Percentiles rank a stretch among this genome's conserved stretches.
These are phyloP conservation scores for Ischnura elegans DNA, from an alignment of 2,888 invertebrate genomes.

Conservation along the genomic window DNA sequence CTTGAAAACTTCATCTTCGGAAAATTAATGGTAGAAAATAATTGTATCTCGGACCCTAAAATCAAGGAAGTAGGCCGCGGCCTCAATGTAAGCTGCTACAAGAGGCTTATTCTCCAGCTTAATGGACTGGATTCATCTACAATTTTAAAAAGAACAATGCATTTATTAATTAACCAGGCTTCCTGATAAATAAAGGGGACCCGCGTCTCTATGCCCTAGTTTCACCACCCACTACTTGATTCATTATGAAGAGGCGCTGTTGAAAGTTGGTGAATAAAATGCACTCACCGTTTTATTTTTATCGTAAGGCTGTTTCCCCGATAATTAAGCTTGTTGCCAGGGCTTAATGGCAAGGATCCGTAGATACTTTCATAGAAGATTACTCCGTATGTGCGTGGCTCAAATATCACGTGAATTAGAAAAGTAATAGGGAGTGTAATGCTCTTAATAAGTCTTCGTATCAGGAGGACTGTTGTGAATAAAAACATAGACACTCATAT, in stretches of 20 bases:
- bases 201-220: neutral
- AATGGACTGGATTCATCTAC: neutral
- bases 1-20: neutral
- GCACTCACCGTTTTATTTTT: neutral
- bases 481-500: too few relatives aligned
- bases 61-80: neutral
- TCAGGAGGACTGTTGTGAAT: too few relatives aligned
- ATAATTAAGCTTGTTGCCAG: too few relatives aligned
- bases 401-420: too few relatives aligned
- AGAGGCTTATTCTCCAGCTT: neutral
- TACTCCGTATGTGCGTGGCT: too few relatives aligned
- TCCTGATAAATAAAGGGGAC: neutral
- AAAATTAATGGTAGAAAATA: conserved; percentile 4
- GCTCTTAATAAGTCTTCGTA: too few relatives aligned
- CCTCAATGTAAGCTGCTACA: neutral
- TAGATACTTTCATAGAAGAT: too few relatives aligned
- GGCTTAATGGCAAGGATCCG: too few relatives aligned
- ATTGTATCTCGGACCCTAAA: neutral
- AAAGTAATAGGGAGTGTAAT: too few relatives aligned
- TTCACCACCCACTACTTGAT: neutral
- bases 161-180: neutral
- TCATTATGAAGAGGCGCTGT: neutral
- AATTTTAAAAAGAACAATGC: neutral
- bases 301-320: too few relatives aligned
- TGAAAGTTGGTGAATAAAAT: neutral